Conservation (phyloP, 1,140 invertebrate species). For the Temnothorax nylanderi region DNA sequence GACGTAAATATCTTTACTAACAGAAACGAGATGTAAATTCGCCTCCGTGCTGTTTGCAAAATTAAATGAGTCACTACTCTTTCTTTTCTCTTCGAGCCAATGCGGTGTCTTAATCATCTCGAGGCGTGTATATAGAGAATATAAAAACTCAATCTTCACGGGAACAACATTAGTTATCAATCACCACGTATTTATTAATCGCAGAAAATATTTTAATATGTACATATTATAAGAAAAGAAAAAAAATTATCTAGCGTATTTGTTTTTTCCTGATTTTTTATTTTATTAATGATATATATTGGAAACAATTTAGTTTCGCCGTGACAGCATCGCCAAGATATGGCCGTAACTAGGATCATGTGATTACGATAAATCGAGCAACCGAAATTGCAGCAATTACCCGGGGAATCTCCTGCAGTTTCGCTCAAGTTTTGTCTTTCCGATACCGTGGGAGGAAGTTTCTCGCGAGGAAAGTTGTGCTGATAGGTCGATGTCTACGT, state of each 20-base stretch:
- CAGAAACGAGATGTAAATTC: constrained; percentile 26
- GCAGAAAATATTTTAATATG: background rate
- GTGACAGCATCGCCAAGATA: background rate
- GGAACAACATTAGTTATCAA: background rate
- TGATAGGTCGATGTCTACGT: constrained; percentile 14
- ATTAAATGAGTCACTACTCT: background rate
- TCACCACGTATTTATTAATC: background rate
- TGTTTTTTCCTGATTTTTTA: background rate
- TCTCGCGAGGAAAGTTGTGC: background rate
- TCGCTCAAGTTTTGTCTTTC: constrained; percentile 10
- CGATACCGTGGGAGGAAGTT: constrained; percentile 19
- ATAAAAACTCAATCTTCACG: background rate
- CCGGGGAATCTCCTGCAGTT: constrained; percentile 16
- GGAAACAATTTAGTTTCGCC: background rate
- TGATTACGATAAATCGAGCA: constrained; percentile 43
- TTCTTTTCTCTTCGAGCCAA: background rate
- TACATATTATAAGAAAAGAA: background rate
- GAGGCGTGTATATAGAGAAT: background rate
- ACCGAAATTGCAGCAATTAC: constrained; percentile 46
- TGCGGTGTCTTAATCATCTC: background rate
- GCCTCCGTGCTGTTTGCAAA: background rate
- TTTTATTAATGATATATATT: constrained; percentile 8
- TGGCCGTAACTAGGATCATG: background rate
- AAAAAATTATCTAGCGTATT: background rate
- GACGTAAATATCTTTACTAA: background rate